A percentile compares a stretch with the other conserved stretches of the same genome.
These are phyloP conservation scores for Actinernus sp. DNA, from an alignment of 92 coral and sea anemone genomes.

Conservation along the genomic window DNA sequence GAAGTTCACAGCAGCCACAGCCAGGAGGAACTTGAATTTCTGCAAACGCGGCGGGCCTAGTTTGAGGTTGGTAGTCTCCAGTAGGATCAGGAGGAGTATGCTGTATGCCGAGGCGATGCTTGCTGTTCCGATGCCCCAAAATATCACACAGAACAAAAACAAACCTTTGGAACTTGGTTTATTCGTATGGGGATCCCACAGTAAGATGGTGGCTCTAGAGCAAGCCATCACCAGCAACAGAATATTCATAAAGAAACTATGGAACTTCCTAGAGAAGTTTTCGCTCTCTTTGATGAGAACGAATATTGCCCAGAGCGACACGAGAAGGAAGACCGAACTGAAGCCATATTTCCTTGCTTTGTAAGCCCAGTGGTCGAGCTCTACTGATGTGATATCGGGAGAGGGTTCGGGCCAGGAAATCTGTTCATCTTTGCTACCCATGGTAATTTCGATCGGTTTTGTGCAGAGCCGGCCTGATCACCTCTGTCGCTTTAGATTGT, in stretches of 20 bases:
- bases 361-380: not conserved
- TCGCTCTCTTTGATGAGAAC: not conserved
- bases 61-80: slow-evolving; percentile 66
- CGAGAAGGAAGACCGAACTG: not conserved
- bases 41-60: slow-evolving; percentile 71
- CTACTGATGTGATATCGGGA: not conserved
- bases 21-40: slow-evolving; percentile 48
- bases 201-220: slow-evolving; percentile 4
- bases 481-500: too few species aligned
- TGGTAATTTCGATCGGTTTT: too few species aligned
- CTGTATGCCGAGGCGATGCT: slow-evolving; percentile 68
- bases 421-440: too few species aligned
- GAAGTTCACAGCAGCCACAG: slow-evolving; percentile 45
- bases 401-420: slow-evolving; percentile 23
- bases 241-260: slow-evolving; percentile 14
- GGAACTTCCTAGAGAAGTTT: slow-evolving; percentile 5
- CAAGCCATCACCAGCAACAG: slow-evolving; percentile 11
- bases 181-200: slow-evolving; percentile 17
- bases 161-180: not conserved
- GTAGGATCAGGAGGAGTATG: slow-evolving; percentile 59
- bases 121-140: slow-evolving; percentile 35
- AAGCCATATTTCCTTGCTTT: slow-evolving; percentile 1
- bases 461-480: too few species aligned
- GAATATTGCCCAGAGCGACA: not conserved
- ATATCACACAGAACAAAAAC: not conserved